Evolutionary conservation across 92 coral and sea anemone species (phyloP), one percentile per base, ranked within the genome.

Genomic region (Phenganax marumi): DNA sequence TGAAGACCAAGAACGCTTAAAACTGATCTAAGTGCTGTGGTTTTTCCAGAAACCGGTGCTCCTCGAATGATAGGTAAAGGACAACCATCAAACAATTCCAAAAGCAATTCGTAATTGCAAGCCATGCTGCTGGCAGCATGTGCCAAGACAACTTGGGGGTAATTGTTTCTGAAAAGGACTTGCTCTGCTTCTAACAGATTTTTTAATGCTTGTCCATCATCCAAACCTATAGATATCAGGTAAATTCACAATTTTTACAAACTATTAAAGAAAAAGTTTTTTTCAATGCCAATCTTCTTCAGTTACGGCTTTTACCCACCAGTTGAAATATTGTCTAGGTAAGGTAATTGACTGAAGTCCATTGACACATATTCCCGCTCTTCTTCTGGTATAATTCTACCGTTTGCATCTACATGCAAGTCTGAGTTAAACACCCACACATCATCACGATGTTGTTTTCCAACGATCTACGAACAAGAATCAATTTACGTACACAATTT

Each of bases 41-140:
- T 84, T 80, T 80, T 84, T 13, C 88, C 88, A 12, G 88, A 88
- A 0, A 88, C 91, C 3, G 88, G 88, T 3, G 70, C 76, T 10
- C 88, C 90, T 62, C 73, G 60, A 2, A 87, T 26, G 9, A 87
- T 76, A 16, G 85, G 83, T 8, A 53, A 71, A 16, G 88, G 52
- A 74, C 91, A 88, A 17, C 88, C 88, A 80, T 88, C 43, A 33
- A 33, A 33, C 43, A 33, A 5, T 33, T 5, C 43, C 43, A 33
- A 33, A 5, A 33, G 43, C 43, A 33, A 33, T 64, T 80, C 83
- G 73, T 88, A 88, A 48, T 84, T 84, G 10, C 88, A 81, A 33
- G 79, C 88, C 50, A 88, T 84, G 26, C 83, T 24, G 16, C 68
- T 50, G 6, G 63, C 82, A 18, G 88, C 88, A 57, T 85, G 84